Evolutionary conservation across 2,797 vertebrate genomes (phyloP).

Genomic region (Periophthalmus magnuspinnatus): DNA sequence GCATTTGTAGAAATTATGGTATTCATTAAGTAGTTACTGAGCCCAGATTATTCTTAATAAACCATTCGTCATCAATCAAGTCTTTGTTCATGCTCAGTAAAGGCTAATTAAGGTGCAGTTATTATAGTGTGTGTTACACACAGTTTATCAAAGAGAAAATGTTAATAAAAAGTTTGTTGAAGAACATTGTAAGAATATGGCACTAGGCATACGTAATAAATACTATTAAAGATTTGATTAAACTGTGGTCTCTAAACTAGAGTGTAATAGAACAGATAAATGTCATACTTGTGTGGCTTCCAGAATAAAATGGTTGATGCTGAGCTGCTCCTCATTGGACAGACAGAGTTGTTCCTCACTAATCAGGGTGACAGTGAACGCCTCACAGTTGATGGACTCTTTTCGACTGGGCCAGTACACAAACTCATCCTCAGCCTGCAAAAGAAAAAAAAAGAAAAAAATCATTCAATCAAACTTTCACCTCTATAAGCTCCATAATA

Average conservation of each 20-base stretch:
- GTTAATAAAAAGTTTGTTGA: too few relatives aligned
- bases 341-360: constrained; percentile 98
- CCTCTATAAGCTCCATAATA: background rate
- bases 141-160: too few relatives aligned
- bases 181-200: background rate
- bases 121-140: too few relatives aligned
- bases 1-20: too few relatives aligned
- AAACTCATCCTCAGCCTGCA: constrained; percentile 97
- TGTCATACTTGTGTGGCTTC: constrained; percentile 93
- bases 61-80: too few relatives aligned
- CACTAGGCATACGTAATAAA: background rate
- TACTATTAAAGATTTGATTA: background rate
- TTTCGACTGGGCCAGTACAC: constrained; percentile 99
- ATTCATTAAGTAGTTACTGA: too few relatives aligned
- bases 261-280: background rate
- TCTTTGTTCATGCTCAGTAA: too few relatives aligned
- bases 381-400: constrained; percentile 98
- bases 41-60: too few relatives aligned
- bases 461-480: too few relatives aligned
- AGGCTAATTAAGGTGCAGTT: too few relatives aligned
- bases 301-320: constrained; percentile 99
- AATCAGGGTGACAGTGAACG: constrained; percentile 98
- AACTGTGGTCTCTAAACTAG: background rate
- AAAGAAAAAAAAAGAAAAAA: background rate
- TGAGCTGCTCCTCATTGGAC: constrained; percentile 97